phyloP scores from a whole-genome alignment of 2,797 vertebrate genomes.

The Myotis vivesi region DNA sequence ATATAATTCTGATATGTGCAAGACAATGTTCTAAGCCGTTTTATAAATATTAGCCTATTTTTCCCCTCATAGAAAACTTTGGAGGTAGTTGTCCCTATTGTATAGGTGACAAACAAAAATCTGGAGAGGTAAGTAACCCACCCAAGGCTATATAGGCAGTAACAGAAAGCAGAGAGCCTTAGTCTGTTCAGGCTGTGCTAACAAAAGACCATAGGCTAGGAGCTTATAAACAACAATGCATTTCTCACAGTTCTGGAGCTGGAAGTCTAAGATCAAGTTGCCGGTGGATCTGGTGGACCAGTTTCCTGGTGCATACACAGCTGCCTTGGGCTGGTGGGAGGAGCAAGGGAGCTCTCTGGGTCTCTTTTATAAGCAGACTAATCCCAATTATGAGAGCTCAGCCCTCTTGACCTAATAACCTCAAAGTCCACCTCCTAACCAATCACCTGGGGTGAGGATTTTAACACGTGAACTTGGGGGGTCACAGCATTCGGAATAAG shows the following conservation, averaged over 20 bases:
- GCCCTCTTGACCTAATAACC: neutral
- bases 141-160: rapidly evolving
- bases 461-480: neutral
- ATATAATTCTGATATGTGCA: neutral
- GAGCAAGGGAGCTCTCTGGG: neutral
- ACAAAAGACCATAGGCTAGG: neutral
- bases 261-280: neutral
- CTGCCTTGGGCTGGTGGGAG: neutral
- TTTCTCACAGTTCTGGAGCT: neutral
- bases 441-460: neutral
- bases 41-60: neutral
- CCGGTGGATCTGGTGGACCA: neutral
- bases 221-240: neutral
- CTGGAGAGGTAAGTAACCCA: neutral
- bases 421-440: neutral
- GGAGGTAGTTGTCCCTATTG: neutral
- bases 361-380: neutral
- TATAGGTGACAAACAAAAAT: neutral
- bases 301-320: neutral
- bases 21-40: neutral
- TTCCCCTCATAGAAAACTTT: neutral
- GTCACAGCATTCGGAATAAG: neutral
- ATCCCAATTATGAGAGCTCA: neutral
- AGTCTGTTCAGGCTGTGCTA: neutral
- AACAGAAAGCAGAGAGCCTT: neutral